Conservation (phyloP, 2,888 invertebrate species). For the Amiota minor region DNA sequence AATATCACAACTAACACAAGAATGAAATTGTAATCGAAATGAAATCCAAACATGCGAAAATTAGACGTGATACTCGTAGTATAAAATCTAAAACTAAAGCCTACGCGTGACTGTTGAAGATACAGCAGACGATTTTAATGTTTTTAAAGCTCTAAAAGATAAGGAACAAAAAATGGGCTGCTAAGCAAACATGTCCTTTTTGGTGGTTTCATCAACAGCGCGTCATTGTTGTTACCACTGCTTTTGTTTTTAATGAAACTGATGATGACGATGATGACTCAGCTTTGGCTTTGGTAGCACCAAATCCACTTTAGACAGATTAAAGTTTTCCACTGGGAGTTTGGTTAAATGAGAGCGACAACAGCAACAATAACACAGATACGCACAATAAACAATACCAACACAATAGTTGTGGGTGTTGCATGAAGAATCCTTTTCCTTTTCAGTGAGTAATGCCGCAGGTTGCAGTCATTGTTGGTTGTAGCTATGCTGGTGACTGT, state of each 20-base stretch:
- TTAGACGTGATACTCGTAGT: background rate
- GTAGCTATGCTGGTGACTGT: no score
- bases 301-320: conserved; percentile 35
- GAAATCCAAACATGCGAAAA: conserved; percentile 13
- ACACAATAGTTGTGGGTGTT: background rate
- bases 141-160: background rate
- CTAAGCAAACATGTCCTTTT: background rate
- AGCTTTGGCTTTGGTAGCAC: background rate
- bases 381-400: conserved; percentile 1
- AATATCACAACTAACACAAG: conserved; percentile 5
- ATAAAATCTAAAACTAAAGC: background rate
- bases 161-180: background rate
- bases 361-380: background rate
- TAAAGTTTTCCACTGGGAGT: conserved; percentile 34
- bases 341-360: conserved; percentile 8
- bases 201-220: background rate
- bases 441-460: no score
- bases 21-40: conserved; percentile 7
- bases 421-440: background rate
- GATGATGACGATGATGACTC: background rate
- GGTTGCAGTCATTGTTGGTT: no score
- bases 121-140: background rate
- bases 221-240: background rate
- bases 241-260: no score
- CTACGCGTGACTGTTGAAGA: background rate